Evolutionary conservation across 2,888 invertebrate genomes (phyloP).

Genomic region (Meghimatium bilineatum): DNA sequence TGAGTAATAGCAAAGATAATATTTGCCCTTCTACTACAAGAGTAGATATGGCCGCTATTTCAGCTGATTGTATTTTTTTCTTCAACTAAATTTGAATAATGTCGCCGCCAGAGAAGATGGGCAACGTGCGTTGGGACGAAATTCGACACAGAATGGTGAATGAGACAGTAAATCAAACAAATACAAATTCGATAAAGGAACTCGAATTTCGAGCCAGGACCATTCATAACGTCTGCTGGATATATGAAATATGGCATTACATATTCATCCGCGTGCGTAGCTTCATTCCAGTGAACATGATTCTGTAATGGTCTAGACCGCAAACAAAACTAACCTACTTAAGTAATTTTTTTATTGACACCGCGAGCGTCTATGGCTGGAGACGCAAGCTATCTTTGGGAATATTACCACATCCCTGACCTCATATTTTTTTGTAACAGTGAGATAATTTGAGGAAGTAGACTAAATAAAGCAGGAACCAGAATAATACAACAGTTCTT

Average conservation of each 20-base stretch:
- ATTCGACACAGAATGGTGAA: neutral
- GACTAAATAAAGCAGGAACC: neutral
- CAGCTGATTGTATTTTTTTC: neutral
- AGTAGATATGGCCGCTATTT: neutral
- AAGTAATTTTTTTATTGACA: neutral
- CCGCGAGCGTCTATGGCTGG: neutral
- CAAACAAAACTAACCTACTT: neutral
- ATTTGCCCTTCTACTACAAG: neutral
- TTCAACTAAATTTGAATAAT: neutral
- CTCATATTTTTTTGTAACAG: neutral
- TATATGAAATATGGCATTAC: slow-evolving; percentile 10
- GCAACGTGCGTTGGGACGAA: neutral
- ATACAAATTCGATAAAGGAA: slow-evolving; percentile 13
- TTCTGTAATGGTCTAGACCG: neutral
- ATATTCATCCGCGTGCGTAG: slow-evolving; percentile 14
- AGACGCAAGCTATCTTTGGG: neutral
- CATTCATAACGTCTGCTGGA: neutral
- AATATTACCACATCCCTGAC: no score
- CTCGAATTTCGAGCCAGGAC: neutral
- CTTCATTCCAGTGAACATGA: neutral
- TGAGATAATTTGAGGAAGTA: neutral
- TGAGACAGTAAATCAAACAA: slow-evolving; percentile 2
- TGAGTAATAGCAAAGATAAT: neutral
- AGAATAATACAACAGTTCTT: no score
- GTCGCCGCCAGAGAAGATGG: neutral